These are phyloP conservation scores for Cettia cetti DNA, from an alignment of 2,113 vertebrate genomes.

Conservation along the genomic window DNA sequence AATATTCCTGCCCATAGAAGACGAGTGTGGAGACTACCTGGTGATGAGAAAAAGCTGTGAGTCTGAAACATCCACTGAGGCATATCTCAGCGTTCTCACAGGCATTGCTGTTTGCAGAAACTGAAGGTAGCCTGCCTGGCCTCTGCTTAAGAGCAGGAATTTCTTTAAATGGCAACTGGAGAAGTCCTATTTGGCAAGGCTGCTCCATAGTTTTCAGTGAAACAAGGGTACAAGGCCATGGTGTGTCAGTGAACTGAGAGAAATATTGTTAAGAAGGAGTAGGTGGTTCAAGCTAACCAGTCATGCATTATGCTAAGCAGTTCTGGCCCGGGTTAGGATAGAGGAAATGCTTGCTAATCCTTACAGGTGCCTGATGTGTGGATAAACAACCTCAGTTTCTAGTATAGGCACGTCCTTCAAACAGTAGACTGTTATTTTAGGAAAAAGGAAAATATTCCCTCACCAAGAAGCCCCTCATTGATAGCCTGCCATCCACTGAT, in stretches of 20 bases:
- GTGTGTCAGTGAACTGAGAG: background rate
- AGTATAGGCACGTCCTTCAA: background rate
- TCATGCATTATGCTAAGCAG: background rate
- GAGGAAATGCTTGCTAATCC: background rate
- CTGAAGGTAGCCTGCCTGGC: background rate
- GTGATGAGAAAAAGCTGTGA: constrained; percentile 98
- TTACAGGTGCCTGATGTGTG: background rate
- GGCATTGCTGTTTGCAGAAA: background rate
- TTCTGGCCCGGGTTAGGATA: background rate
- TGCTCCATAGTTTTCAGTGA: background rate
- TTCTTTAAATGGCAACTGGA: background rate
- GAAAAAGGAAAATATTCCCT: background rate
- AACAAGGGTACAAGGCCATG: background rate
- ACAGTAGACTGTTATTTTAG: background rate
- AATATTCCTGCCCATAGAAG: constrained; percentile 95
- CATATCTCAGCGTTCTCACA: background rate
- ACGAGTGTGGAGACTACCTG: constrained; percentile 96
- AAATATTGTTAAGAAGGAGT: background rate
- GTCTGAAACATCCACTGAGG: constrained; percentile 43
- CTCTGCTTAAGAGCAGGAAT: background rate
- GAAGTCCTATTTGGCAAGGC: background rate
- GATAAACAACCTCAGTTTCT: background rate
- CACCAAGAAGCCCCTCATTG: background rate
- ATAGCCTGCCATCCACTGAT: background rate
- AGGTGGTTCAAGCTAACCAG: background rate